phyloP scores from a whole-genome alignment of 2,797 vertebrate species.

The Remorina albescens region DNA sequence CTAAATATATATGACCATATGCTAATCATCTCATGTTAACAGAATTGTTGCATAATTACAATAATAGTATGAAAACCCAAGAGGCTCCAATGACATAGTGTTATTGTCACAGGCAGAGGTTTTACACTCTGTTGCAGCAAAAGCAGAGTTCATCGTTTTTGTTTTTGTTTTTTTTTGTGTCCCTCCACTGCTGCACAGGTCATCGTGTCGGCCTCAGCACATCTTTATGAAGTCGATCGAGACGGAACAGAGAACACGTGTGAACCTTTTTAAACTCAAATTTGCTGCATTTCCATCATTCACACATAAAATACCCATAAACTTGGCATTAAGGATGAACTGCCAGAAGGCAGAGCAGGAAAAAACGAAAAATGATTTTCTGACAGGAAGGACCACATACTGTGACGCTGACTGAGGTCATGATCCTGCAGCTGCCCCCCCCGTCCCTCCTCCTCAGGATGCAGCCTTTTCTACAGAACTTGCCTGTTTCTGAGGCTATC shows the following conservation, averaged over 20 bases:
- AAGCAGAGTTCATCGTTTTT: too few species aligned
- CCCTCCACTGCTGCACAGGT: neutral
- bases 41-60: neutral
- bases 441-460: neutral
- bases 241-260: neutral
- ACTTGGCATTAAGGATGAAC: neutral
- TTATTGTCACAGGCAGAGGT: neutral
- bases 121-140: neutral
- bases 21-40: neutral
- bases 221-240: neutral
- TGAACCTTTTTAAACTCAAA: neutral
- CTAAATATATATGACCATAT: neutral
- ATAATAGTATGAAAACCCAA: neutral
- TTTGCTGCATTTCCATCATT: neutral
- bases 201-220: neutral
- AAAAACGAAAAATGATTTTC: neutral
- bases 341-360: neutral
- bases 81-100: neutral
- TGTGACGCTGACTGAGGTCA: neutral
- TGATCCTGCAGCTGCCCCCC: slow-evolving; percentile 10
- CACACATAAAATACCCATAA: neutral
- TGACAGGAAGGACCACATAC: neutral
- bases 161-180: neutral
- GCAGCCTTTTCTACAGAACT: neutral
- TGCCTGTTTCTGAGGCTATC: neutral